A percentile compares a stretch with the other conserved stretches of the same genome.
These are phyloP conservation scores for Paragorgia papillata DNA, from an alignment of 92 coral and sea anemone genomes.

Conservation along the genomic window DNA sequence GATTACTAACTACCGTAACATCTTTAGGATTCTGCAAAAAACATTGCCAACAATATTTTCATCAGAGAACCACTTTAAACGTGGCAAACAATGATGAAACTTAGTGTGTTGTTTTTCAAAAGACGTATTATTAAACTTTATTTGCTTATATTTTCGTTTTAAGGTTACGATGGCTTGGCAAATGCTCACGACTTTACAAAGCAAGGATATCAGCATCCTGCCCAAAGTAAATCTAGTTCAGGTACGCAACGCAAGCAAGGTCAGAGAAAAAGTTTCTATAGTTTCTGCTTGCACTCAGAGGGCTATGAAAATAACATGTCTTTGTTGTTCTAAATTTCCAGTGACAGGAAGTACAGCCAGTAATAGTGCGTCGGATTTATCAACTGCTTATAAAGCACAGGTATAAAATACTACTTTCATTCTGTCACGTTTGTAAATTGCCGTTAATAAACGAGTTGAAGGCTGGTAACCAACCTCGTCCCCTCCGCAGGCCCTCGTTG, in stretches of 20 bases:
- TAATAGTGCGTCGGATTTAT: slow-evolving; percentile 26
- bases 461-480: too few relatives aligned
- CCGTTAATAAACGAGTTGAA: too few relatives aligned
- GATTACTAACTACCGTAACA: too few relatives aligned
- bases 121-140: too few relatives aligned
- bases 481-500: too few relatives aligned
- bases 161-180: slow-evolving; percentile 39
- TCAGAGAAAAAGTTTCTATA: background rate
- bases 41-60: too few relatives aligned
- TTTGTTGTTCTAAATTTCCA: background rate
- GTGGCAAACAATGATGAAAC: background rate
- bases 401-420: background rate
- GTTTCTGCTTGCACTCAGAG: background rate
- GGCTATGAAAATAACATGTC: background rate
- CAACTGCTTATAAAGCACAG: slow-evolving; percentile 41
- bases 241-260: slow-evolving; percentile 2
- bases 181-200: slow-evolving; percentile 34
- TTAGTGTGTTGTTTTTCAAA: too few relatives aligned
- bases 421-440: background rate
- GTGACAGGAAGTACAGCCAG: slow-evolving; percentile 30
- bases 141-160: background rate
- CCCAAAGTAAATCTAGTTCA: slow-evolving; percentile 37
- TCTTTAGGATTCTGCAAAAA: too few relatives aligned
- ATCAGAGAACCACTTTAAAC: background rate
- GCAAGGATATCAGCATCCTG: slow-evolving; percentile 38